These are phyloP conservation scores for Illadopsis cleaveri DNA, from an alignment of 2,113 vertebrate genomes.

Conservation along the genomic window DNA sequence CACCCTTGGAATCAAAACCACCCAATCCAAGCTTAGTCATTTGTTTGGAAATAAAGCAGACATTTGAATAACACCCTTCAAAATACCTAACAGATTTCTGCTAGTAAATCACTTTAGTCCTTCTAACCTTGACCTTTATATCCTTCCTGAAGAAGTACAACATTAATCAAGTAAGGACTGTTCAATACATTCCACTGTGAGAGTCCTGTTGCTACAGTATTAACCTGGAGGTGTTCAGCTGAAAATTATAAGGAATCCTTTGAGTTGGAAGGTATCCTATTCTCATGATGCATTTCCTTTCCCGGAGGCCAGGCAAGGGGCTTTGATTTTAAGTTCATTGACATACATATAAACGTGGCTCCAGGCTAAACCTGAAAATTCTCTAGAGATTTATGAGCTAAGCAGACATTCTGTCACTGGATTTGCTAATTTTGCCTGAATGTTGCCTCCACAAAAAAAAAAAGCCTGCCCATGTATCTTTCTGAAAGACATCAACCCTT, in stretches of 20 bases:
- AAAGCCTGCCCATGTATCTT: conserved; percentile 30
- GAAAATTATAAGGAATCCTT: conserved; percentile 58
- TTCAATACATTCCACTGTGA: conserved; percentile 43
- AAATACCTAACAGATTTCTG: conserved; percentile 51
- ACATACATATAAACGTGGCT: conserved; percentile 51
- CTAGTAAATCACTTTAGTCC: conserved; percentile 51
- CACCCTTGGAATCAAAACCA: conserved; percentile 27
- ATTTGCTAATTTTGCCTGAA: conserved; percentile 47
- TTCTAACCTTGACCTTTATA: conserved; percentile 59
- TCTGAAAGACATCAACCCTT: background rate
- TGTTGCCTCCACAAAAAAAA: background rate
- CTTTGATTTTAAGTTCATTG: conserved; percentile 60
- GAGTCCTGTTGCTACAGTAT: conserved; percentile 47
- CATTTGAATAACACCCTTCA: conserved; percentile 54
- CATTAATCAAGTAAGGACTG: conserved; percentile 47
- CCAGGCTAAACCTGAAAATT: conserved; percentile 59
- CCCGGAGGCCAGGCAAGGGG: conserved; percentile 26
- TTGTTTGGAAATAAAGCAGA: conserved; percentile 48
- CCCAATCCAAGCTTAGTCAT: conserved; percentile 28
- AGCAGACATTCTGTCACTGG: conserved; percentile 59
- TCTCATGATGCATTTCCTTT: conserved; percentile 58
- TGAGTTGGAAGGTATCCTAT: conserved; percentile 45
- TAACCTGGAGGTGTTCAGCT: conserved; percentile 48
- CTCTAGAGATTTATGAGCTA: conserved; percentile 65
- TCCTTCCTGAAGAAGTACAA: conserved; percentile 41